Evolutionary conservation across 2,888 invertebrate species (phyloP).

Genomic region (Tipula helvola): DNA sequence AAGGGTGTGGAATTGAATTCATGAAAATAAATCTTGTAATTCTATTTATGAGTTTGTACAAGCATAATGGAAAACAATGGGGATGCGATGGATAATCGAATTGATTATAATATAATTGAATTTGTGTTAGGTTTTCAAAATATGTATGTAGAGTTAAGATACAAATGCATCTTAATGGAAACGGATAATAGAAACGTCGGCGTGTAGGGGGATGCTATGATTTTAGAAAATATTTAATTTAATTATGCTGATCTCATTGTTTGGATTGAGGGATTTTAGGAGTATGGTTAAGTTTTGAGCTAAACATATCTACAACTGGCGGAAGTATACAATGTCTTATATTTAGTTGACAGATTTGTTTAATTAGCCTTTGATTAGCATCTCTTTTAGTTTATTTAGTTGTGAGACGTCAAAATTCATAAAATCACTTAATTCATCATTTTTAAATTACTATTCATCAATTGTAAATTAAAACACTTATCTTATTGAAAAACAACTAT

Average conservation of each 20-base stretch:
- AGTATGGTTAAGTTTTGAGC: no score
- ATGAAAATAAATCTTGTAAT: not conserved
- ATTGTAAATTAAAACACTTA: no score
- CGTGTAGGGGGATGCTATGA: not conserved
- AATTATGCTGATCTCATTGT: not conserved
- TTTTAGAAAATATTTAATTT: not conserved
- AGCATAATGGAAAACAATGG: not conserved
- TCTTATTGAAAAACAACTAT: no score
- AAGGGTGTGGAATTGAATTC: not conserved
- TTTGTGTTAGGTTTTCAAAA: not conserved
- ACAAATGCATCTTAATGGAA: not conserved
- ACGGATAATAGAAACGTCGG: not conserved
- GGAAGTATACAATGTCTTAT: no score
- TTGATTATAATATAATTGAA: conserved; percentile 7
- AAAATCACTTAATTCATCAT: no score
- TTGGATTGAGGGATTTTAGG: not conserved
- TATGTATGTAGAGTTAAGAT: not conserved
- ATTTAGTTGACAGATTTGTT: no score
- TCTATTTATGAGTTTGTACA: not conserved
- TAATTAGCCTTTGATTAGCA: no score
- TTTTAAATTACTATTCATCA: no score
- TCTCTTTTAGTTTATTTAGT: no score
- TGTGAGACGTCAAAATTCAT: no score
- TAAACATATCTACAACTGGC: no score
- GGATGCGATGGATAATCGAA: not conserved